phyloP scores from a whole-genome alignment of 1,140 invertebrate species.

The Paralvinella palmiformis region DNA sequence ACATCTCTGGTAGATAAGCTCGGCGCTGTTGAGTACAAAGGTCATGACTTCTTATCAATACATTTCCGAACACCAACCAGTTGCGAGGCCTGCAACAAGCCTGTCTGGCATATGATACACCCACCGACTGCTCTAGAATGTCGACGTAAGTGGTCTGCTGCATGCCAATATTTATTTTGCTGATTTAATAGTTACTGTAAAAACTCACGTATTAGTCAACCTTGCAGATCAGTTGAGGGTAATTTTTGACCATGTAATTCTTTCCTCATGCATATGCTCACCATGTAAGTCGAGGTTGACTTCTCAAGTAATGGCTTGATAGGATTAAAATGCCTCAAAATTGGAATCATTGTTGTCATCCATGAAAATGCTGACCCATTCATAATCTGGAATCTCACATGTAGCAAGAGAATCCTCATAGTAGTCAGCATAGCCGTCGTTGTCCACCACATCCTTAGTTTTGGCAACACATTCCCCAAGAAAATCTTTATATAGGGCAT shows the following conservation, averaged over 20 bases:
- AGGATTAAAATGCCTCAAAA: too few species aligned
- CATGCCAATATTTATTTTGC: neutral
- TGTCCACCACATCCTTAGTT: too few species aligned
- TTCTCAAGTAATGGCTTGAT: too few species aligned
- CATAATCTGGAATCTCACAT: too few species aligned
- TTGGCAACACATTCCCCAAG: too few species aligned
- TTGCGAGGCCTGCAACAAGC: constrained; percentile 94
- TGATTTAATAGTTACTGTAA: neutral
- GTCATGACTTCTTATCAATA: constrained; percentile 92
- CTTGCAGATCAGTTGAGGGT: neutral
- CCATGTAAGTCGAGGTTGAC: neutral
- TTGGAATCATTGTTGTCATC: too few species aligned
- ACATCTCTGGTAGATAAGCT: constrained; percentile 56
- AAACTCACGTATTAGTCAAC: neutral
- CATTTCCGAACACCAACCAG: constrained; percentile 96
- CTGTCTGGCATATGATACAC: constrained; percentile 93
- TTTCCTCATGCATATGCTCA: neutral
- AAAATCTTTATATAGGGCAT: too few species aligned
- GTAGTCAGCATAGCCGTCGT: too few species aligned
- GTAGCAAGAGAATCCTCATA: too few species aligned
- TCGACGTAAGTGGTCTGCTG: constrained; percentile 61
- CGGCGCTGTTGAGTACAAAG: constrained; percentile 79
- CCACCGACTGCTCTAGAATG: constrained; percentile 95
- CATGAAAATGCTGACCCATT: too few species aligned
- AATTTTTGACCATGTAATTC: neutral